Evolutionary conservation across 2,888 invertebrate genomes (phyloP).

Genomic region (Cosmia pyralina): DNA sequence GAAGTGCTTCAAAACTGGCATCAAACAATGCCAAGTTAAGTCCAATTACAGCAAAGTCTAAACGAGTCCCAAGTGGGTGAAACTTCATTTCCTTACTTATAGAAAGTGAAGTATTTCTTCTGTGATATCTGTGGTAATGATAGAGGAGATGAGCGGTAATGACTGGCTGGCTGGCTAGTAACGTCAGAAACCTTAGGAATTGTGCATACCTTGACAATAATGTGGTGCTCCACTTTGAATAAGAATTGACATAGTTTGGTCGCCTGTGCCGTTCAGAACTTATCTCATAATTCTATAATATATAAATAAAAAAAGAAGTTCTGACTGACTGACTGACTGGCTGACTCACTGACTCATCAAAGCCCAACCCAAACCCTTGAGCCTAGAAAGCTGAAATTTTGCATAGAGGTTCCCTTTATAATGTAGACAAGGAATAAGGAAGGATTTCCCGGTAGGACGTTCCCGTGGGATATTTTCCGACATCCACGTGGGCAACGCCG

Average conservation of each 20-base stretch:
- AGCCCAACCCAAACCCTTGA: too few species aligned
- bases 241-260: neutral
- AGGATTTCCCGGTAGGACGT: too few species aligned
- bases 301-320: too few species aligned
- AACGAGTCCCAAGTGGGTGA: conserved; percentile 82
- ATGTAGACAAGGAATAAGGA: too few species aligned
- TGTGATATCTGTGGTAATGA: conserved; percentile 65
- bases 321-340: too few species aligned
- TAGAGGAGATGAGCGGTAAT: conserved; percentile 26
- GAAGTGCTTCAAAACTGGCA: conserved; percentile 74
- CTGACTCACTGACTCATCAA: too few species aligned
- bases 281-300: too few species aligned
- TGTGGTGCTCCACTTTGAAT: neutral
- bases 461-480: too few species aligned
- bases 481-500: too few species aligned
- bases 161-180: neutral
- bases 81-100: conserved; percentile 76
- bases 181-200: neutral
- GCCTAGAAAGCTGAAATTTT: too few species aligned
- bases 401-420: too few species aligned
- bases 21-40: conserved; percentile 85
- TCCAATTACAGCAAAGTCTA: conserved; percentile 83
- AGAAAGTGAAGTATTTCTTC: conserved; percentile 84
- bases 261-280: too few species aligned
- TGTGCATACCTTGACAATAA: neutral